These are phyloP conservation scores for Stenolophus ochropezus DNA, from an alignment of 2,888 invertebrate species.

Conservation along the genomic window DNA sequence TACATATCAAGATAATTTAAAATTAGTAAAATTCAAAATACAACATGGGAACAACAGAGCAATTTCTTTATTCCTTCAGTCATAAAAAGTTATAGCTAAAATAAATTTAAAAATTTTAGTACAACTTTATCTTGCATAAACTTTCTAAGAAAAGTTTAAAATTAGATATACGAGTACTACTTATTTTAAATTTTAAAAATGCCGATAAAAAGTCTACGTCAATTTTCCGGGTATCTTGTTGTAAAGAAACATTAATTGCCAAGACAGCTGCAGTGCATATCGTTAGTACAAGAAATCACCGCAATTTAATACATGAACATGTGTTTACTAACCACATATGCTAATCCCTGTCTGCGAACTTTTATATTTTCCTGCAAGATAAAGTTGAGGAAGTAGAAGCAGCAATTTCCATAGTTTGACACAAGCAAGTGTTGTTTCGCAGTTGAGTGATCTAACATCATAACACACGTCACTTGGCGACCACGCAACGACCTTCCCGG, in stretches of 20 bases:
- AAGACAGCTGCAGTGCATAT: neutral
- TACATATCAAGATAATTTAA: no score
- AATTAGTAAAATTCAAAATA: no score
- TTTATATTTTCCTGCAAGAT: neutral
- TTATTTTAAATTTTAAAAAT: no score
- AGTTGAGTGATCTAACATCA: neutral
- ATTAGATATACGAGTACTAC: no score
- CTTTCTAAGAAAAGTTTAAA: no score
- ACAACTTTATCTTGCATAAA: no score
- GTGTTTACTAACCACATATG: neutral
- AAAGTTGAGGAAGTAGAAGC: neutral
- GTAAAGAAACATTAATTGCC: neutral
- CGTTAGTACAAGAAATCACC: neutral
- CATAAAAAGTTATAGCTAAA: no score
- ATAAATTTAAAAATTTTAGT: no score
- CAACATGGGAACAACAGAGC: no score
- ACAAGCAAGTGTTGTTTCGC: neutral
- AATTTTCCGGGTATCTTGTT: neutral
- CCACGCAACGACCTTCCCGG: slow-evolving; percentile 45
- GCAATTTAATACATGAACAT: neutral
- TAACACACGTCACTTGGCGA: neutral
- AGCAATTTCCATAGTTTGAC: neutral
- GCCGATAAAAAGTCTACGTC: no score
- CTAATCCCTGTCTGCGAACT: neutral
- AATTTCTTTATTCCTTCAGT: no score